phyloP scores from a whole-genome alignment of 2,797 vertebrate genomes.

The Peromyscus melanophrys region DNA sequence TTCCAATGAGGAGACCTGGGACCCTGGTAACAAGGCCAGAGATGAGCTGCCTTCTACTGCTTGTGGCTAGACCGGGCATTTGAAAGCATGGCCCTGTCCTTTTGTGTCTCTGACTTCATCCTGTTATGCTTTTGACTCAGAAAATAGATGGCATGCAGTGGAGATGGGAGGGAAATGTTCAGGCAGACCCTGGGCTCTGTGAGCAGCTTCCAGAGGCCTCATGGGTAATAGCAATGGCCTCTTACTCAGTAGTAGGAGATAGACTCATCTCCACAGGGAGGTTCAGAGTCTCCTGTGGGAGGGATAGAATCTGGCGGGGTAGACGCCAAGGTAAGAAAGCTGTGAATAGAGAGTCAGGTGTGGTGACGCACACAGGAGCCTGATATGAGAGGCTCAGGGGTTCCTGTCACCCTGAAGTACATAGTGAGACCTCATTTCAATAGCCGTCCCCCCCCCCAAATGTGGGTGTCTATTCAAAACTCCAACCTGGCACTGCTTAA shows the following conservation, averaged over 20 bases:
- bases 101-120: background rate
- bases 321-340: background rate
- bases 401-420: background rate
- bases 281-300: background rate
- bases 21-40: background rate
- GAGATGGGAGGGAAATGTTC: no score
- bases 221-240: background rate
- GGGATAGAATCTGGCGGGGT: background rate
- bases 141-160: background rate
- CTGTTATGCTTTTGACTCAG: background rate
- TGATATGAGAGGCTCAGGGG: no score
- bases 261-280: background rate
- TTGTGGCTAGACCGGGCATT: background rate
- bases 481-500: background rate
- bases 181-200: background rate
- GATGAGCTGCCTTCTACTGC: background rate
- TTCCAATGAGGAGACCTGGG: background rate
- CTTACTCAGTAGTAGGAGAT: background rate
- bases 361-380: background rate
- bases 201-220: background rate
- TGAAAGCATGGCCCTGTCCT: background rate
- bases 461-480: background rate
- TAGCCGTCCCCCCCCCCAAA: no score
- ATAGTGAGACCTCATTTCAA: background rate
- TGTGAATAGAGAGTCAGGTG: background rate